phyloP scores from a whole-genome alignment of 2,113 vertebrate species.

The Sapayoa aenigma region DNA sequence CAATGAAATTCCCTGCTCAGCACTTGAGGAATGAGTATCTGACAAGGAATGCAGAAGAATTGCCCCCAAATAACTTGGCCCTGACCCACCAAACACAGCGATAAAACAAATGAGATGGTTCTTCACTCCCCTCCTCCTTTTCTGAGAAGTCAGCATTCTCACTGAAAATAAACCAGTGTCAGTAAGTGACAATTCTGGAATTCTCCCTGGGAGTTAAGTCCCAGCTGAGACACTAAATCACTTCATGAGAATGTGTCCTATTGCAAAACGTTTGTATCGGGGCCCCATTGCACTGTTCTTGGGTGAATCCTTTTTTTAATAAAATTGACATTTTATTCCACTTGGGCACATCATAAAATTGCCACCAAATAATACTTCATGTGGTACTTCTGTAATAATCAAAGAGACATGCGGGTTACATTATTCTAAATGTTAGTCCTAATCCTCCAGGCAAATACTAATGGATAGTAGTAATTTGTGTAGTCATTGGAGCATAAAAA shows the following conservation, averaged over 20 bases:
- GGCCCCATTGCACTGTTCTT: not conserved
- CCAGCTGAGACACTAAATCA: constrained; percentile 25
- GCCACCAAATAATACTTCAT: constrained; percentile 2
- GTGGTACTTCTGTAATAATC: not conserved
- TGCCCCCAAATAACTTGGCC: constrained; percentile 33
- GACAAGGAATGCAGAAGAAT: constrained; percentile 30
- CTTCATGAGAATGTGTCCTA: not conserved
- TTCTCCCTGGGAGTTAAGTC: constrained; percentile 34
- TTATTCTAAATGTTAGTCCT: constrained; percentile 18
- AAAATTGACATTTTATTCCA: constrained; percentile 23
- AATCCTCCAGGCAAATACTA: constrained; percentile 35
- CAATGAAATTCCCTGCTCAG: not conserved
- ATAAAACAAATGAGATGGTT: constrained; percentile 39
- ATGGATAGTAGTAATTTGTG: not conserved
- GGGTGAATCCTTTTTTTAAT: constrained; percentile 21
- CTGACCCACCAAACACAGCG: constrained; percentile 30
- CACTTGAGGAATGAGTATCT: constrained; percentile 4
- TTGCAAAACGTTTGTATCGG: not conserved
- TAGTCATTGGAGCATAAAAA: constrained; percentile 14
- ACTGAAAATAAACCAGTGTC: constrained; percentile 47
- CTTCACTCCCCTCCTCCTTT: not conserved
- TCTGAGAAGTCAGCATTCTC: constrained; percentile 64
- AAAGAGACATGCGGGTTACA: not conserved
- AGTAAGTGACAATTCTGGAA: constrained; percentile 55
- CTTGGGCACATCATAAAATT: constrained; percentile 35